Base-by-base conservation (phyloP, 2,113 vertebrate species). In the Hipposideros armiger region DNA sequence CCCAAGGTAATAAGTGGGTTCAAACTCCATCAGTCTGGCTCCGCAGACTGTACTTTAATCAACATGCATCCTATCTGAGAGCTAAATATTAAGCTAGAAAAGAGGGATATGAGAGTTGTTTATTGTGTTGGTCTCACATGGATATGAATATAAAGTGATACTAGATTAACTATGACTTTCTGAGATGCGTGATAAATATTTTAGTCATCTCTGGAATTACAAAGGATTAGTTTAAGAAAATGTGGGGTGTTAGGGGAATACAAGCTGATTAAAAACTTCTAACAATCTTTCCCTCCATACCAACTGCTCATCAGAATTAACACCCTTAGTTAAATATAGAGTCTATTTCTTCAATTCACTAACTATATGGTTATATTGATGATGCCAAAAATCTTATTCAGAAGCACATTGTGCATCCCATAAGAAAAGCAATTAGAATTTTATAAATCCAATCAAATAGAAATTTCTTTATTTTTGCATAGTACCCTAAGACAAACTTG, bases 371-470 rank as follows among this genome's bases (percentile, higher is more conserved):
- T 67, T 56, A 66, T 88, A 87, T 50, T 50, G 13, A 73, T 26
- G 13, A 19, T 62, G 58, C 24, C 22, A 52, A 83, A 67, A 36
- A 60, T 87, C 45, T 32, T 70, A 45, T 13, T 70, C 19, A 84
- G 64, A 73, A 88, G 7, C 13, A 62, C 40, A 87, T 20, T 28
- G 60, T 19, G 50, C 32, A 87, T 58, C 30, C 26, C 58, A 76
- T 83, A 90, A 94, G n/a, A 90, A 74, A 95, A 86, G 22, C 10
- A 91, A 50, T 90, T 24, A 62, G 3, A 62, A 76, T 47, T 76
- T 62, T 42, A 32, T 73, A 84, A 92, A 81, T 62, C 42, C 28
- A 76, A 50, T 83, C 58, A 69, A 82, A 80, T 67, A 50, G 15
- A 87, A 66, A 66, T 52, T 67, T 50, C 45, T 94, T 88, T 36